These are phyloP conservation scores for Heliconius melpomene DNA, from an alignment of 1,140 invertebrate genomes.

Conservation along the genomic window DNA sequence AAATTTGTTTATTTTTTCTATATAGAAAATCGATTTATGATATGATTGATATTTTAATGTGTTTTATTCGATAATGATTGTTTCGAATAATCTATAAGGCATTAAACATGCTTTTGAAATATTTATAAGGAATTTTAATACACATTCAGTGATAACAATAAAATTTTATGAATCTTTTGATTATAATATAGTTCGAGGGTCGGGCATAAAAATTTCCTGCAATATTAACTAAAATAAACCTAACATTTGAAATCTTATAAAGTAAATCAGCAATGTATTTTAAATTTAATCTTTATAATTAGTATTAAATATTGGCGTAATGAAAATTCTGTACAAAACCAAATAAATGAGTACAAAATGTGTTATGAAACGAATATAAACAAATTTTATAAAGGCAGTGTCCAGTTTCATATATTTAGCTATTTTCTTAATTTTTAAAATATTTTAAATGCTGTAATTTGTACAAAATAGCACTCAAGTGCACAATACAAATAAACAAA, in stretches of 20 bases:
- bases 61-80: background rate
- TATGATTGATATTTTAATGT: conserved; percentile 15
- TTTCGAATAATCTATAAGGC: conserved; percentile 1
- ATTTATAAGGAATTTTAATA: too few relatives aligned
- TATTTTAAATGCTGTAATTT: conserved; percentile 27
- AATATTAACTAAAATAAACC: too few relatives aligned
- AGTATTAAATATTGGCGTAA: too few relatives aligned
- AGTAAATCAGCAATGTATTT: too few relatives aligned
- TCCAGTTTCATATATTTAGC: conserved; percentile 2
- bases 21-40: conserved; percentile 24
- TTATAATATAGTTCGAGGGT: background rate
- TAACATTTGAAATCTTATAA: too few relatives aligned
- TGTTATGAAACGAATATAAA: too few relatives aligned
- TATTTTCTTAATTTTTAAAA: conserved; percentile 16
- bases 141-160: too few relatives aligned
- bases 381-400: conserved; percentile 7
- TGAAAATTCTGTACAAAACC: too few relatives aligned
- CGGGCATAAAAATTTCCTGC: background rate
- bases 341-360: too few relatives aligned
- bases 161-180: too few relatives aligned
- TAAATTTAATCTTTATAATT: too few relatives aligned
- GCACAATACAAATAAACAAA: background rate
- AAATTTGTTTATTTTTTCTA: background rate
- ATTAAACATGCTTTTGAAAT: background rate
- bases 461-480: conserved; percentile 35